phyloP scores from a whole-genome alignment of 1,140 invertebrate species.

The Calephelis nemesis region DNA sequence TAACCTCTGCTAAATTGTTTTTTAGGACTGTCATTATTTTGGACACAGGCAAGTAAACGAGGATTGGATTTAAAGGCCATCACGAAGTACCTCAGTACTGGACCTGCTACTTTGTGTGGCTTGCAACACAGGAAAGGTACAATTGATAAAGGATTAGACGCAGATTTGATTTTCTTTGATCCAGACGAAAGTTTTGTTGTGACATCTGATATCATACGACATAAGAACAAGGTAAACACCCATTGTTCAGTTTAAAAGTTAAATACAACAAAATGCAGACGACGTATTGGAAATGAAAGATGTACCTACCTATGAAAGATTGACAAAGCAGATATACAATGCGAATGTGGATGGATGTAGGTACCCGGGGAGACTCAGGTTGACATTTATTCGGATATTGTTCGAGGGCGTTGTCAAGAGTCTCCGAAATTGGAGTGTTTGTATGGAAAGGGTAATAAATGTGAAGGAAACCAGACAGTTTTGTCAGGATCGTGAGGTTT shows the following conservation, averaged over 20 bases:
- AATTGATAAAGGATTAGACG: constrained; percentile 82
- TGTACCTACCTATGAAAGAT: too few species aligned
- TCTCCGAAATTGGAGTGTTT: too few species aligned
- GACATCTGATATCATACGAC: constrained; percentile 72
- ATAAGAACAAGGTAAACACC: constrained; percentile 80
- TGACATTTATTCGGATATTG: too few species aligned
- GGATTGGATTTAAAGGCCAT: constrained; percentile 79
- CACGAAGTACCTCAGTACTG: constrained; percentile 80
- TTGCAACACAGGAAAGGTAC: constrained; percentile 81
- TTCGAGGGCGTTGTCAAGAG: too few species aligned
- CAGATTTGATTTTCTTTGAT: constrained; percentile 86
- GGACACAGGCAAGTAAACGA: constrained; percentile 80
- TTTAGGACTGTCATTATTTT: constrained; percentile 83
- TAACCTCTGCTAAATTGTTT: constrained; percentile 6
- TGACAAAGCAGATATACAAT: too few species aligned
- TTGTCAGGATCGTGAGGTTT: too few species aligned
- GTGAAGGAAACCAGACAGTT: too few species aligned
- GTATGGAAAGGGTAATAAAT: too few species aligned
- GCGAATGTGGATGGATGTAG: too few species aligned
- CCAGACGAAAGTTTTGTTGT: constrained; percentile 82
- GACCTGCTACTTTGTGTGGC: constrained; percentile 82
- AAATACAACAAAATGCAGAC: too few species aligned
- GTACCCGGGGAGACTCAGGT: too few species aligned
- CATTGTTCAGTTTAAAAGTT: neutral
- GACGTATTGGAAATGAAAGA: too few species aligned